Conservation (phyloP, 2,797 vertebrate species). For the Salarias fasciatus region DNA sequence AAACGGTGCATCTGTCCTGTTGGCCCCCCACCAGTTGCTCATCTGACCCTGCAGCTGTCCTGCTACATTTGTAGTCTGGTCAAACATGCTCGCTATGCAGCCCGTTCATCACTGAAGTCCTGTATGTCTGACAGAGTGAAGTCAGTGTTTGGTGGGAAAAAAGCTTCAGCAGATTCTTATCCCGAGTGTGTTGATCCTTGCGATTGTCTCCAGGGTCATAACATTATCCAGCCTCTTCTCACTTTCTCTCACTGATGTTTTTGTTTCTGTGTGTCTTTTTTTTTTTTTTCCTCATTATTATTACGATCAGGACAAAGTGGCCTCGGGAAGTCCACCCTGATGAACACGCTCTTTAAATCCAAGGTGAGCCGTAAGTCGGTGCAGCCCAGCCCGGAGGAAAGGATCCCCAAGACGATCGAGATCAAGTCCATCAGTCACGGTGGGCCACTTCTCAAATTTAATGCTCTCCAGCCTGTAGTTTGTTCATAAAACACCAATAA, state of each 20-base stretch:
- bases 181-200: constrained; percentile 2
- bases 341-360: constrained; percentile 99
- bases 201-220: constrained; percentile 3
- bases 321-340: constrained; percentile 95
- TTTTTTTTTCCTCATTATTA: too few relatives aligned
- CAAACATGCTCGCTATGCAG: constrained; percentile 7
- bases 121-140: constrained; percentile 9
- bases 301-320: constrained; percentile 91
- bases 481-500: constrained; percentile 1
- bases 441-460: constrained; percentile 58
- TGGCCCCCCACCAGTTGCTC: constrained; percentile 33
- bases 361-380: constrained; percentile 96
- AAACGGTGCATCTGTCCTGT: constrained; percentile 39
- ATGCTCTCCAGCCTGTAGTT: not conserved
- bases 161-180: constrained; percentile 10
- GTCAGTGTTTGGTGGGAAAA: not conserved
- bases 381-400: constrained; percentile 87
- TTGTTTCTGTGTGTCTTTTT: constrained; percentile 43
- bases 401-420: constrained; percentile 96
- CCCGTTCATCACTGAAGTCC: constrained; percentile 20
- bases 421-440: constrained; percentile 97
- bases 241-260: constrained; percentile 21
- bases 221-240: not conserved
- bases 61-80: constrained; percentile 19
- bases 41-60: constrained; percentile 60